A percentile compares a stretch with the other conserved stretches of the same genome.
These are phyloP conservation scores for Ophion ventricosus DNA, from an alignment of 2,888 invertebrate genomes.

Conservation along the genomic window DNA sequence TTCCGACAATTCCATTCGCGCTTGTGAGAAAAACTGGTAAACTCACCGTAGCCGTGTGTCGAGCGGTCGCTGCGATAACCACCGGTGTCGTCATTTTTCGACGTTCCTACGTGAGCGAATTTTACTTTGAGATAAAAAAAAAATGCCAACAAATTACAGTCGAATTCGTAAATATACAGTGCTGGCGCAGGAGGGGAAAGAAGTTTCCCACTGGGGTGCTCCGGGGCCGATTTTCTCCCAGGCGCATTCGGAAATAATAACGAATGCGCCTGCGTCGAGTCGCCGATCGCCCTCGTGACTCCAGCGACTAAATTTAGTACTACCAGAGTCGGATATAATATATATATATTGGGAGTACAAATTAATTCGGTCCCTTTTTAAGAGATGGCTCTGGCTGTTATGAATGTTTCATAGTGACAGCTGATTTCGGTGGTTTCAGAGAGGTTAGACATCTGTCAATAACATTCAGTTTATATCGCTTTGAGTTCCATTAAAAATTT, in stretches of 20 bases:
- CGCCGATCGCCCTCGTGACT: slow-evolving; percentile 17
- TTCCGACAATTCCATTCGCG: not conserved
- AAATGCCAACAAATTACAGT: slow-evolving; percentile 50
- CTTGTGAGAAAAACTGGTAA: not conserved
- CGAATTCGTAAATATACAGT: slow-evolving; percentile 63
- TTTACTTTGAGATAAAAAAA: not conserved
- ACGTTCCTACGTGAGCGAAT: not conserved
- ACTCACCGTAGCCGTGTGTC: slow-evolving; percentile 94
- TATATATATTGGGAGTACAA: no score
- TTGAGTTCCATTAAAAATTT: no score
- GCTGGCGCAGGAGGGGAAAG: slow-evolving; percentile 33
- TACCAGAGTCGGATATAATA: not conserved
- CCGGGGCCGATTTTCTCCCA: slow-evolving; percentile 30
- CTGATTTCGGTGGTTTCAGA: no score
- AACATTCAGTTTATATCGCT: no score
- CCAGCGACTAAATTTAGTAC: not conserved
- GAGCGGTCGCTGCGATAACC: slow-evolving; percentile 91
- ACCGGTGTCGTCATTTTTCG: slow-evolving; percentile 87
- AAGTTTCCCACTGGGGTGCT: slow-evolving; percentile 43
- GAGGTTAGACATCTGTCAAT: no score
- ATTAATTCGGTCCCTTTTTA: no score
- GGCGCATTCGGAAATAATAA: not conserved
- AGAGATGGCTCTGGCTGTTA: no score
- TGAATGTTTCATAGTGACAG: no score
- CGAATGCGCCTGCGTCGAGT: slow-evolving; percentile 54